Evolutionary conservation across 1,140 invertebrate species (phyloP).

Genomic region (Teleopsis dalmanni): DNA sequence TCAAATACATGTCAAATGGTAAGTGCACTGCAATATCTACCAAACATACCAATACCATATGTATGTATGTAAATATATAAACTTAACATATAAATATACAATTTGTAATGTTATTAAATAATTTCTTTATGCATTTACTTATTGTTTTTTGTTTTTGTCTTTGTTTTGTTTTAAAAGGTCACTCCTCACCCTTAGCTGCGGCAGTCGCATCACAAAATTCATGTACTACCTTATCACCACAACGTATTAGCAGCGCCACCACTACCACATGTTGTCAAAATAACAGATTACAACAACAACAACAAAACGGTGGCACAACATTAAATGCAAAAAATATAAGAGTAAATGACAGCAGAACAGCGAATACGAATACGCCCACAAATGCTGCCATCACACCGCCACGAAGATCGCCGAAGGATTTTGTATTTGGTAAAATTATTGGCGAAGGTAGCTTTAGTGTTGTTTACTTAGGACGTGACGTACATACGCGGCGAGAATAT

Average conservation of each 20-base stretch:
- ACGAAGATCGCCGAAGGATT: slow-evolving; percentile 76
- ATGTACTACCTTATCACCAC: slow-evolving; percentile 3
- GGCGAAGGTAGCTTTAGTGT: slow-evolving; percentile 96
- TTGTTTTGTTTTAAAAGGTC: slow-evolving; percentile 17
- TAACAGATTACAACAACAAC: neutral
- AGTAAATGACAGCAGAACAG: neutral
- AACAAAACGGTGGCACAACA: slow-evolving; percentile 9
- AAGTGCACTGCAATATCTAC: too few relatives aligned
- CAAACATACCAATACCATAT: too few relatives aligned
- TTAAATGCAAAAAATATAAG: neutral
- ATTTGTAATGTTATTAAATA: neutral
- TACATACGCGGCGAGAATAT: slow-evolving; percentile 80
- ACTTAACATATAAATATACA: too few relatives aligned
- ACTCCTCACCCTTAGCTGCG: slow-evolving; percentile 35
- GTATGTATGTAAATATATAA: too few relatives aligned
- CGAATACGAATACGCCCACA: neutral
- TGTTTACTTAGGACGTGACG: slow-evolving; percentile 89
- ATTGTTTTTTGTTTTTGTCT: neutral
- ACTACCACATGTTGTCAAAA: slow-evolving; percentile 9
- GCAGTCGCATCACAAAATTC: slow-evolving; percentile 22
- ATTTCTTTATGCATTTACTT: neutral
- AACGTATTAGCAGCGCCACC: neutral
- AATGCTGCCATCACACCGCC: slow-evolving; percentile 45
- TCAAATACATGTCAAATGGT: slow-evolving; percentile 34
- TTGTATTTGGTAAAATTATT: slow-evolving; percentile 90